phyloP scores from a whole-genome alignment of 92 coral and sea anemone species.

The Ricordea florida region DNA sequence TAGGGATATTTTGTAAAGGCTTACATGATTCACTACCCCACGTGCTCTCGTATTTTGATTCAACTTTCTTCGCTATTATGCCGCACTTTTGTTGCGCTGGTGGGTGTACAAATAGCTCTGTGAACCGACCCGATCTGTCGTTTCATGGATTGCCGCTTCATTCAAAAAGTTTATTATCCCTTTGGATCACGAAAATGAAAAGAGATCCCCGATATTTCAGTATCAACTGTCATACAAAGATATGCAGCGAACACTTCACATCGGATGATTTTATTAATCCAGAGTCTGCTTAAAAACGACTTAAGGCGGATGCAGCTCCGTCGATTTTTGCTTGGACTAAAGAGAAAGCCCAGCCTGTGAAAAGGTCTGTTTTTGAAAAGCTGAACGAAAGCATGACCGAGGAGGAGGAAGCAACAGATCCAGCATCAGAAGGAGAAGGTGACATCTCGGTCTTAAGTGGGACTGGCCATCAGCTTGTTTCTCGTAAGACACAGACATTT shows the following conservation, averaged over 20 bases:
- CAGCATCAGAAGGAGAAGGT: slow-evolving; percentile 43
- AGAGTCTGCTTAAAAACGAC: neutral
- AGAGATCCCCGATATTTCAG: slow-evolving; percentile 15
- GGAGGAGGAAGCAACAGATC: slow-evolving; percentile 47
- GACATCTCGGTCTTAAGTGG: too few species aligned
- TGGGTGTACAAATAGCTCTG: slow-evolving; percentile 2
- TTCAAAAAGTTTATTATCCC: neutral
- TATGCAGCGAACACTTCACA: slow-evolving; percentile 29
- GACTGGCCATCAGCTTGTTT: too few species aligned
- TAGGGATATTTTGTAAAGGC: too few species aligned
- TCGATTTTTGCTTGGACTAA: slow-evolving; percentile 2
- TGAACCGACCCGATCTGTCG: neutral
- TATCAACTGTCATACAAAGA: slow-evolving; percentile 5
- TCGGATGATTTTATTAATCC: slow-evolving; percentile 14
- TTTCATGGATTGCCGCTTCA: neutral
- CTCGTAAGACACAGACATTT: slow-evolving; percentile 44
- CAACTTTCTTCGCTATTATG: too few species aligned
- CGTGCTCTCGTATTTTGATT: too few species aligned
- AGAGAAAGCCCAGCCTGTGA: neutral
- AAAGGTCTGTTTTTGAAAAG: slow-evolving; percentile 4
- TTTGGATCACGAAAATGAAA: slow-evolving; percentile 17
- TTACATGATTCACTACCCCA: too few species aligned
- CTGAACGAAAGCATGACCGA: neutral
- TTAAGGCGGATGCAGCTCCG: neutral
- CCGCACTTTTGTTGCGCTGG: slow-evolving; percentile 46